These are phyloP conservation scores for Galeruca laticollis DNA, from an alignment of 2,888 invertebrate species.

Conservation along the genomic window DNA sequence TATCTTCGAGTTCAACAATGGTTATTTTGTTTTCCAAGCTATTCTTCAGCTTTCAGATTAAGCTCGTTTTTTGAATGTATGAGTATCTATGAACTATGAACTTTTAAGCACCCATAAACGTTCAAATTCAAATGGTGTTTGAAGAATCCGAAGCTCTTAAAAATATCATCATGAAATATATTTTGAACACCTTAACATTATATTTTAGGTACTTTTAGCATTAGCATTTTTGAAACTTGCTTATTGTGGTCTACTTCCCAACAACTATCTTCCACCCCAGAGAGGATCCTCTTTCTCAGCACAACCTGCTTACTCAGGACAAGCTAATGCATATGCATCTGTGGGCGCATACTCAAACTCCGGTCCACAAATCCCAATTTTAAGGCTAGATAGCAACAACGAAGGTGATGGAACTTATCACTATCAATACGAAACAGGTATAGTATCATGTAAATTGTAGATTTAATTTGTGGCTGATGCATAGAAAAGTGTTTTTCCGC, in stretches of 20 bases:
- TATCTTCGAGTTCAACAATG: too few relatives aligned
- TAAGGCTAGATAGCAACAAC: slow-evolving; percentile 55
- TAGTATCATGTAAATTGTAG: not conserved
- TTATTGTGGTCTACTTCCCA: slow-evolving; percentile 50
- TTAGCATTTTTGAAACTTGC: slow-evolving; percentile 50
- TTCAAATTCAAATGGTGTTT: too few relatives aligned
- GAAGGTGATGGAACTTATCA: slow-evolving; percentile 58
- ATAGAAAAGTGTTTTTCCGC: too few relatives aligned
- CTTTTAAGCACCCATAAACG: too few relatives aligned
- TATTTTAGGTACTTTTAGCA: slow-evolving; percentile 48
- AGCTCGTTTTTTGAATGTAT: too few relatives aligned
- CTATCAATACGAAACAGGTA: slow-evolving; percentile 70
- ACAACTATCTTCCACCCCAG: slow-evolving; percentile 54
- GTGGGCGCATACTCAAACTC: slow-evolving; percentile 3
- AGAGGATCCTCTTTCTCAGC: slow-evolving; percentile 17
- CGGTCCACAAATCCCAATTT: slow-evolving; percentile 52
- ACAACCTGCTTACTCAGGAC: not conserved
- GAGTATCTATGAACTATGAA: too few relatives aligned
- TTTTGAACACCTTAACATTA: too few relatives aligned
- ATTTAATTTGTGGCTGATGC: too few relatives aligned
- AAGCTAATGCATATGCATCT: slow-evolving; percentile 14
- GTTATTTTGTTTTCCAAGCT: too few relatives aligned
- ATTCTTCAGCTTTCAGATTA: too few relatives aligned
- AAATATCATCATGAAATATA: too few relatives aligned
- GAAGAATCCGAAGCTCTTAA: too few relatives aligned